Base-by-base conservation (phyloP, 92 coral and sea anemone species). In the Galaxea fascicularis region DNA sequence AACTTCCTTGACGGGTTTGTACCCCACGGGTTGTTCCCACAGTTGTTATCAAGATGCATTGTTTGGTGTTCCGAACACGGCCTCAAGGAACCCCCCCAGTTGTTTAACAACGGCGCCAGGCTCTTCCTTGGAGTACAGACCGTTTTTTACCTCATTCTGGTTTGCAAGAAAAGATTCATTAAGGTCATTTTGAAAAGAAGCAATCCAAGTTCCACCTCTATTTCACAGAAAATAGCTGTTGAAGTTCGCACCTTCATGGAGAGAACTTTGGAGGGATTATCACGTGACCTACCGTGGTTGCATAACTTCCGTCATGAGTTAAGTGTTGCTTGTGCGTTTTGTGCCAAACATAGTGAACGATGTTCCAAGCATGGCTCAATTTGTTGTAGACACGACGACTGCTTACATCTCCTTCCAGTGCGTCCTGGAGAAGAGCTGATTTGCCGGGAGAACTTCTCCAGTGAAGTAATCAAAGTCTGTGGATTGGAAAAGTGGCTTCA, bases 1-100 rank as follows among this genome's bases (percentile, higher is more conserved):
- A 92, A 89, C 49, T 93, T 91, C 73, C 87, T 70, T 10, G 95
- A 93, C 35, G 97, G 95, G 4, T 93, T 93, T 79, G 93, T 93
- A 65, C 97, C 97, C 21, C 95, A 93, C 63, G 97, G 94, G 24
- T 65, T 93, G 44, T 93, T 91, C 54, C 65, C 91, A 4, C 82
- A 73, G 81, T 64, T 93, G 22, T 75, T 93, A 22, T 91, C 97
- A 4, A 84, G 87, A 21, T 82, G 79, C 64, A 91, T 93, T 27
- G 27, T 77, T 26, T 93, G 97, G 97, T 88, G 91, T 54, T 80
- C 92, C 15, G 72, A 79, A 14, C 59, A 60, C 14, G 93, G 90
- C 6, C 85, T 88, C 73, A 82, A 80, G 35, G 79, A 64, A 44
- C 69, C 87, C 45, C 97, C 97, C 17, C 84, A 93, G 41, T 85